Evolutionary conservation across 2,797 vertebrate genomes (phyloP), one percentile per base, ranked within the genome.

Genomic region (Mormyrus hasselquistii): DNA sequence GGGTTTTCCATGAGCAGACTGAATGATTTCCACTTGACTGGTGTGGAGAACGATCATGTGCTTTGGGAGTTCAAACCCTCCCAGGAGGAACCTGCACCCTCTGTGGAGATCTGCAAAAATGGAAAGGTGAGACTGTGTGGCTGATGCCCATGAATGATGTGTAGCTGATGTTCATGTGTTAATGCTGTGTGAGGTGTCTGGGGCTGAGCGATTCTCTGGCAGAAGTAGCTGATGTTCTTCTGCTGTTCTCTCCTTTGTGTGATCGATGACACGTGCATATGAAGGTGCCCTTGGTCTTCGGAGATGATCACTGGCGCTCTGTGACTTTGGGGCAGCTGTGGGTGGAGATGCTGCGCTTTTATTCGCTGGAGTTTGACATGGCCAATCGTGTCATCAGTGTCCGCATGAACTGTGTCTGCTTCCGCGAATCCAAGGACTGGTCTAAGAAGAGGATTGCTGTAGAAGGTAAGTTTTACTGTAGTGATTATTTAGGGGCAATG

Each of bases 321-420:
- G 93, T 94, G 34, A 94, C 96, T 50, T 85, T 96, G 87, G 98
- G 97, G 22, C 96, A 96, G 87, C 96, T 99, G 29, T 99, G 98
- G 98, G 95, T 99, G 50, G 98, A 99, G 93, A 92, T 99, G 93
- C 96, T 99, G 90, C 97, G 98, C 90, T 99, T 98, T 92, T 99
- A 98, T 94, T 96, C 97, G 0, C 95, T 99, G 93, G 97, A 98
- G 90, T 98, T 98, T 94, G 96, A 95, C 93, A 94, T 98, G 94
- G 94, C 96, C 83, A 97, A 98, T 89, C 93, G 96, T 22, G 96
- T 99, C 59, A 97, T 99, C 93, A 95, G 96, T 55, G 97, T 99
- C 90, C 96, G 97, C 87, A 96, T 97, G 87, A 96, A 94, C 89
- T 93, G 95, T 88, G 91, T 94, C 16, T 92, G 98, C 87, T 97